A percentile compares a stretch with the other conserved stretches of the same genome.
phyloP scores from a whole-genome alignment of 2,888 invertebrate genomes.

The Drosophila paracracens region DNA sequence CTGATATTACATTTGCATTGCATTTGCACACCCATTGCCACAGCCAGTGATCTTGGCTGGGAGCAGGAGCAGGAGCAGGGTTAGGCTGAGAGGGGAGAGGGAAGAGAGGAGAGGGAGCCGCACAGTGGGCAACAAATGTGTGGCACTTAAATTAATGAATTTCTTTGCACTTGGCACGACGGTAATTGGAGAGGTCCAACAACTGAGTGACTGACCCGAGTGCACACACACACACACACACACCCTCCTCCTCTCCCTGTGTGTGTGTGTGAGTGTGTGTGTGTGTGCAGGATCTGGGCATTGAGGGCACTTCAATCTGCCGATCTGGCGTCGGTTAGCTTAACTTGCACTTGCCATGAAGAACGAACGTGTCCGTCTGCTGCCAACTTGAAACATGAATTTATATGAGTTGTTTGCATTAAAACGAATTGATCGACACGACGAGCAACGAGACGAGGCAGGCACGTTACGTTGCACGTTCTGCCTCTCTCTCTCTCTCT shows the following conservation, averaged over 20 bases:
- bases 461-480: conserved; percentile 10
- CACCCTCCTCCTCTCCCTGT: too few relatives aligned
- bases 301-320: conserved; percentile 48
- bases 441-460: conserved; percentile 29
- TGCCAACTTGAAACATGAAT: conserved; percentile 74
- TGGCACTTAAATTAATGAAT: conserved; percentile 80
- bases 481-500: not conserved
- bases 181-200: conserved; percentile 54
- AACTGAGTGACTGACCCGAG: conserved; percentile 54
- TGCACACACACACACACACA: not conserved
- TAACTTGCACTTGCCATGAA: conserved; percentile 18
- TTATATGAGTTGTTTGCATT: conserved; percentile 79
- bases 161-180: conserved; percentile 76
- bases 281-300: conserved; percentile 16
- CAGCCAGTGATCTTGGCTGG: not conserved
- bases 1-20: conserved; percentile 30
- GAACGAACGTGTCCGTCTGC: conserved; percentile 21
- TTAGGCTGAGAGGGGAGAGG: not conserved
- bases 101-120: conserved; percentile 28
- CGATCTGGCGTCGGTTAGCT: conserved; percentile 44
- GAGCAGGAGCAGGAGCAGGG: not conserved
- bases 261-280: not conserved
- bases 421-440: conserved; percentile 79
- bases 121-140: conserved; percentile 78
- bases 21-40: conserved; percentile 17